Evolutionary conservation across 2,888 invertebrate species (phyloP).

Genomic region (Caenorhabditis virilis): DNA sequence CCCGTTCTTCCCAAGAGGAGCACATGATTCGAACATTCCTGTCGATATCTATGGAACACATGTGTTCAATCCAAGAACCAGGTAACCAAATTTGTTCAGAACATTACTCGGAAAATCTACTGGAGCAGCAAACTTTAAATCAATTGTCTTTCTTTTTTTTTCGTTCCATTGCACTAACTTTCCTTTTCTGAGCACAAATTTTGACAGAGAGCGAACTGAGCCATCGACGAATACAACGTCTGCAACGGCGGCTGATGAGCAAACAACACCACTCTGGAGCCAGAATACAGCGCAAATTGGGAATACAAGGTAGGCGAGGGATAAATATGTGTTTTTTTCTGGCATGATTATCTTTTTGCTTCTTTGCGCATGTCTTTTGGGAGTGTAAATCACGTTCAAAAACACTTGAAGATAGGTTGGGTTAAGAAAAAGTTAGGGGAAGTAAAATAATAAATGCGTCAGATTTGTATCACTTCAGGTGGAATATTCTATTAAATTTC

Average conservation of each 20-base stretch:
- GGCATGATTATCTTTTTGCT: not conserved
- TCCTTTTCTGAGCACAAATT: no score
- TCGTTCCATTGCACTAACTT: no score
- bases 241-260: constrained; percentile 41
- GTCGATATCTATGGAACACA: constrained; percentile 69
- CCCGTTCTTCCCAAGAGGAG: constrained; percentile 65
- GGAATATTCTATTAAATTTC: no score
- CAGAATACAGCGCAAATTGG: constrained; percentile 18
- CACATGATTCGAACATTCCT: constrained; percentile 59
- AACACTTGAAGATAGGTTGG: no score
- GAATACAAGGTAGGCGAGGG: constrained; percentile 19
- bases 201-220: constrained; percentile 53
- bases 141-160: not conserved
- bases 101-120: not conserved
- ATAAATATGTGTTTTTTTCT: not conserved
- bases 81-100: constrained; percentile 32
- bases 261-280: constrained; percentile 45
- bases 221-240: constrained; percentile 60
- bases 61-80: constrained; percentile 65
- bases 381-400: no score
- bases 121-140: not conserved
- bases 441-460: no score
- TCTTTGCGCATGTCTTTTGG: no score
- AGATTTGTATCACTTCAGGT: no score
- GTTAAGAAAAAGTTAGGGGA: no score